A percentile compares a stretch with the other conserved stretches of the same genome.
These are phyloP conservation scores for Meles meles DNA, from an alignment of 2,113 vertebrate genomes.

Conservation along the genomic window DNA sequence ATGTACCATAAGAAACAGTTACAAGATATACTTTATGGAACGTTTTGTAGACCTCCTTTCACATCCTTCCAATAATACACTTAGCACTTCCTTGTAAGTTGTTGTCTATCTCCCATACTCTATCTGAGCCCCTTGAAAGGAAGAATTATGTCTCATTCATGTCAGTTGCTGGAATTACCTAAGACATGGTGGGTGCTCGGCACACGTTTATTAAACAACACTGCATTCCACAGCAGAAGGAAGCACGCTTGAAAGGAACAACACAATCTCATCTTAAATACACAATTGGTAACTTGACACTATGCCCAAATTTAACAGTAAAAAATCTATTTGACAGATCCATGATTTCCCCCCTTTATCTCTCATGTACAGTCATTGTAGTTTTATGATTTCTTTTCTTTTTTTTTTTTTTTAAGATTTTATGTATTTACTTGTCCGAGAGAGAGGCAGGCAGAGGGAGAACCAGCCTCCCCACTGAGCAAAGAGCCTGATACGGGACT, in stretches of 20 bases:
- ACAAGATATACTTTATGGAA: not conserved
- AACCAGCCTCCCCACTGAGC: no score
- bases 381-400: not conserved
- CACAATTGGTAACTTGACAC: not conserved
- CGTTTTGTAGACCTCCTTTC: not conserved
- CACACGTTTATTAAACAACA: not conserved
- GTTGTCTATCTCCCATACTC: not conserved
- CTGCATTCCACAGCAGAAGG: not conserved
- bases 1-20: not conserved
- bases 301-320: not conserved
- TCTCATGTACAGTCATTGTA: not conserved
- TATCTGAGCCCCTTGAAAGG: not conserved
- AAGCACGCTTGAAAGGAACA: not conserved
- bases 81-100: not conserved
- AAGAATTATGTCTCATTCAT: not conserved
- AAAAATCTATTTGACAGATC: not conserved
- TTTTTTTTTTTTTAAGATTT: no score
- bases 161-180: not conserved
- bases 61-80: not conserved
- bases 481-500: no score
- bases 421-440: no score
- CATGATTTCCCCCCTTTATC: not conserved
- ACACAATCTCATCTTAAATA: not conserved
- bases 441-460: no score
- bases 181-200: not conserved